Evolutionary conservation across 35 echinoderm and acorn worm genomes (phyloP), one percentile per base, ranked within the genome.

Genomic region (Ptychodera flava): DNA sequence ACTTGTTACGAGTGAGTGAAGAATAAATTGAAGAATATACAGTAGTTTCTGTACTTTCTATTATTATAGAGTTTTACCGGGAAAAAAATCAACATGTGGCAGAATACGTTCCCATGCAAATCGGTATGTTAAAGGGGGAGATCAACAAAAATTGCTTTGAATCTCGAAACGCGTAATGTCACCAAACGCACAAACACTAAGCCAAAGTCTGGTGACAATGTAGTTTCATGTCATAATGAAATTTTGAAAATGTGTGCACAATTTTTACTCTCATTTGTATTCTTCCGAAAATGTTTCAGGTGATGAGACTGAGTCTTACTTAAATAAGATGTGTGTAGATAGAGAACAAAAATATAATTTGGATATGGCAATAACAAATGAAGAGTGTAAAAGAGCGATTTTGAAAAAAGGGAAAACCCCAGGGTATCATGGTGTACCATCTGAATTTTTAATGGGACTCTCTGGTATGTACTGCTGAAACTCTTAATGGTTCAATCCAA

Each of bases 351-450:
- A 64, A 22, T 6, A 64, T 22, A 64, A 6, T 12, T 64, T 64
- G 45, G 45, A 64, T 64, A 64, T 6, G 22, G 6, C 45, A 12
- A 64, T 64, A 12, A 12, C 45, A 64, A 6, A 12, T 6, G 45
- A 22, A 12, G 45, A 64, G 45, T 64, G 45, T 22, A 64, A 64
- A 64, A 22, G 6, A 22, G 85, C 83, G 28, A 28, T 85, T 0
- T 37, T 85, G 83, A 36, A 85, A 14, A 85, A 28, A 37, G 36
- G 38, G 29, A 85, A 35, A 85, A 85, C 33, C 45, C 83, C 83
- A 37, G 83, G 35, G 16, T 30, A 37, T 38, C 34, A 85, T 85
- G 35, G 83, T 15, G 34, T 85, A 34, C 34, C 83, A 37, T 1
- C 29, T 0, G 36, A 85, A 33, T 85, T 85, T 29, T 85, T 28